phyloP scores from a whole-genome alignment of 1,140 invertebrate species.

The Diploscapter pachys region DNA sequence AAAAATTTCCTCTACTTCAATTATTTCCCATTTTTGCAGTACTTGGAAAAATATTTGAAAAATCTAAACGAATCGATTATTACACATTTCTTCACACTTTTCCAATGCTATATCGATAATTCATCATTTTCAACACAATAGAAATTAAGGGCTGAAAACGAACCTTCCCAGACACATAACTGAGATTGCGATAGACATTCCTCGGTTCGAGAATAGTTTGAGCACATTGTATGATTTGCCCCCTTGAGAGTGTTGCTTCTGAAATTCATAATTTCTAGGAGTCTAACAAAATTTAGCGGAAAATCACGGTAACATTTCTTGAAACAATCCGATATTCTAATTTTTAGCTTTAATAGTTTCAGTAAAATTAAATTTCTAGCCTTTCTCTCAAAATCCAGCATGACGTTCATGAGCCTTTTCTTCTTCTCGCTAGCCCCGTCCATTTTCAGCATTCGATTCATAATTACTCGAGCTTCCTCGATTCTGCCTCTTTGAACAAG shows the following conservation, averaged over 20 bases:
- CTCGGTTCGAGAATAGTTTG: neutral
- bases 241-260: too few relatives aligned
- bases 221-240: neutral
- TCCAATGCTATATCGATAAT: neutral
- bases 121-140: neutral
- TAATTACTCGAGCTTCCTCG: constrained; percentile 8
- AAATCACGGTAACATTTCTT: too few relatives aligned
- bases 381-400: too few relatives aligned
- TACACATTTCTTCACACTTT: neutral
- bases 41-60: neutral
- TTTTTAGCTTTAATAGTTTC: too few relatives aligned
- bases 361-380: too few relatives aligned
- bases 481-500: neutral
- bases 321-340: too few relatives aligned
- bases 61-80: constrained; percentile 1
- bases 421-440: neutral
- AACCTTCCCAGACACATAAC: constrained; percentile 3
- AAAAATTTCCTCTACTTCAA: constrained; percentile 19
- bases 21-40: constrained; percentile 2
- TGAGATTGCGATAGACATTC: neutral
- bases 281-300: too few relatives aligned
- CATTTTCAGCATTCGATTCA: constrained; percentile 18
- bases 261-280: too few relatives aligned
- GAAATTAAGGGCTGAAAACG: neutral
- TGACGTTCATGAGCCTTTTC: too few relatives aligned